These are phyloP conservation scores for Erythrocercus mccallii DNA, from an alignment of 2,113 vertebrate genomes.

Conservation along the genomic window DNA sequence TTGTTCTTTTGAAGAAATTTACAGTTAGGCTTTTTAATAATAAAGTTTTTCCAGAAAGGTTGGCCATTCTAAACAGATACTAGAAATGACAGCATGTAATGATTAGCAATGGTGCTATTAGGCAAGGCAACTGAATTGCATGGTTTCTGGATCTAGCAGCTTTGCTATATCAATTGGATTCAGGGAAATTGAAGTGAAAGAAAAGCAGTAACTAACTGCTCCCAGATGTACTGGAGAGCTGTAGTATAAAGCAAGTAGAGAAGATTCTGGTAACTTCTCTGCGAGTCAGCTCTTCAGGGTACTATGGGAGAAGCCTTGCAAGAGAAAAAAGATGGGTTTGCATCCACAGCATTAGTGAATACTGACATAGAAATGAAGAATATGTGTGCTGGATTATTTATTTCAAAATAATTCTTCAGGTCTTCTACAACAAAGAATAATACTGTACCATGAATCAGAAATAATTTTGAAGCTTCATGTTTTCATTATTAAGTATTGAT, in stretches of 20 bases:
- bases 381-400: not conserved
- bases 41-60: not conserved
- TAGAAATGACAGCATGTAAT: not conserved
- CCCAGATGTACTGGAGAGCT: not conserved
- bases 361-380: not conserved
- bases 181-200: not conserved
- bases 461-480: not conserved
- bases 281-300: not conserved
- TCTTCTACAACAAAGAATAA: not conserved
- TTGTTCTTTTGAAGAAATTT: not conserved
- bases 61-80: not conserved
- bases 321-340: not conserved
- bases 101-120: not conserved
- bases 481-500: constrained; percentile 36
- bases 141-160: not conserved
- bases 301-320: not conserved
- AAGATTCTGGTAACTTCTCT: not conserved
- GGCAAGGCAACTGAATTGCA: not conserved
- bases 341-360: not conserved
- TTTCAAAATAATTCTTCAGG: not conserved
- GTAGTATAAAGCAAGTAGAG: not conserved
- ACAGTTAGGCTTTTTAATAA: not conserved
- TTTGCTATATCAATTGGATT: not conserved
- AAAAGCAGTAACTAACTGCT: not conserved
- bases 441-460: not conserved